A percentile compares a stretch with the other conserved stretches of the same genome.
Evolutionary conservation across 2,888 invertebrate species (phyloP).

Genomic region (Scelioninae gen. 1): DNA sequence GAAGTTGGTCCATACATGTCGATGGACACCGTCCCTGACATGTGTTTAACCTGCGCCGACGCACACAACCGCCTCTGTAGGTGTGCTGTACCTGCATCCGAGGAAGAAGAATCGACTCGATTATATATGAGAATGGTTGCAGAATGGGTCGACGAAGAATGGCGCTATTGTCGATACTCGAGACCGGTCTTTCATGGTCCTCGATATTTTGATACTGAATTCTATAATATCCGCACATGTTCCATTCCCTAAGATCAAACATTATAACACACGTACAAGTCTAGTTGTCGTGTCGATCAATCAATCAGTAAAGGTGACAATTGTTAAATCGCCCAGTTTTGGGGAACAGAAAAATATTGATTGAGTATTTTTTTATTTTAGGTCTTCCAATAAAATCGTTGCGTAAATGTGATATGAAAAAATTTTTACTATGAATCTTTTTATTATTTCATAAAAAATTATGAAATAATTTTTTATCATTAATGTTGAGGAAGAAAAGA

Average conservation of each 20-base stretch:
- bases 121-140: constrained; percentile 50
- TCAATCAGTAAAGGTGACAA: constrained; percentile 8
- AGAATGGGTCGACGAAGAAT: constrained; percentile 49
- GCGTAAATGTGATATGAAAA: neutral
- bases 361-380: neutral
- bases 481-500: too few species aligned
- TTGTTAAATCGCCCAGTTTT: neutral
- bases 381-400: neutral
- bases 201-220: constrained; percentile 62
- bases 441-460: too few species aligned
- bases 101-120: constrained; percentile 49
- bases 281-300: constrained; percentile 14
- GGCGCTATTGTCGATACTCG: constrained; percentile 49
- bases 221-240: constrained; percentile 39
- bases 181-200: constrained; percentile 50
- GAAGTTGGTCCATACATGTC: constrained; percentile 21
- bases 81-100: constrained; percentile 61
- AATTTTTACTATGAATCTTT: too few species aligned
- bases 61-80: constrained; percentile 38
- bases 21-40: constrained; percentile 39
- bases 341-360: neutral
- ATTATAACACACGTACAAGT: neutral
- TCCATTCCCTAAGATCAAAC: constrained; percentile 18
- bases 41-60: constrained; percentile 57
- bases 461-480: too few species aligned